Percentiles rank a stretch among this genome's conserved stretches.
These are phyloP conservation scores for Himalopsyche japonica DNA, from an alignment of 2,888 invertebrate species.

Conservation along the genomic window DNA sequence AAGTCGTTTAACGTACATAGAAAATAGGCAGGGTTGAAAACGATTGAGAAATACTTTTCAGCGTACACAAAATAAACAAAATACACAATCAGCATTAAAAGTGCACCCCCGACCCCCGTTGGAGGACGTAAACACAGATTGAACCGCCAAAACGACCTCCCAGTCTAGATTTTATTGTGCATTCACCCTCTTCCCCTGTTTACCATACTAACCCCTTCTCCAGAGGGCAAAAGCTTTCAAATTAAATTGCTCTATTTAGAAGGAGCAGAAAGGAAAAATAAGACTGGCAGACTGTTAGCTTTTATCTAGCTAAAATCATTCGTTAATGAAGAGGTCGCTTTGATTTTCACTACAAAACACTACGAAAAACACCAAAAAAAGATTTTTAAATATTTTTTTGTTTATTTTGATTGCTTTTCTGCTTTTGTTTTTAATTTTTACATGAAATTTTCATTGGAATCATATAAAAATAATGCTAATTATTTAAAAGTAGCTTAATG, in stretches of 20 bases:
- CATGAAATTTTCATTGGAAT: no score
- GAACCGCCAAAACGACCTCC: conserved; percentile 15
- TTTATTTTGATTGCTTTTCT: no score
- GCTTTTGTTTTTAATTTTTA: no score
- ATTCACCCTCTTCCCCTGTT: background rate
- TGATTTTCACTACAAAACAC: background rate
- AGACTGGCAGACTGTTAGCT: background rate
- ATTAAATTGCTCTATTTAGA: background rate
- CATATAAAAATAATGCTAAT: no score
- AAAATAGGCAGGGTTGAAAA: background rate
- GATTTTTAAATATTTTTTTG: no score
- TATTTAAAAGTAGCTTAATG: no score
- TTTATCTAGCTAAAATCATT: background rate
- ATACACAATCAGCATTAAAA: conserved; percentile 1
- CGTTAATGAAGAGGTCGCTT: background rate
- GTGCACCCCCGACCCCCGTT: background rate
- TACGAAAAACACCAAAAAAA: no score
- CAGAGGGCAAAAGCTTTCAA: background rate
- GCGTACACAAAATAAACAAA: background rate
- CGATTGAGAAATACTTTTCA: background rate
- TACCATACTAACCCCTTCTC: background rate
- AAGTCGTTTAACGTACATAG: no score
- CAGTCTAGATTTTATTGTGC: conserved; percentile 22
- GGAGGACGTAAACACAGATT: conserved; percentile 30
- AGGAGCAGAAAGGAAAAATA: background rate